Conservation (phyloP, 2,113 vertebrate genomes). For the Otus sunia region DNA sequence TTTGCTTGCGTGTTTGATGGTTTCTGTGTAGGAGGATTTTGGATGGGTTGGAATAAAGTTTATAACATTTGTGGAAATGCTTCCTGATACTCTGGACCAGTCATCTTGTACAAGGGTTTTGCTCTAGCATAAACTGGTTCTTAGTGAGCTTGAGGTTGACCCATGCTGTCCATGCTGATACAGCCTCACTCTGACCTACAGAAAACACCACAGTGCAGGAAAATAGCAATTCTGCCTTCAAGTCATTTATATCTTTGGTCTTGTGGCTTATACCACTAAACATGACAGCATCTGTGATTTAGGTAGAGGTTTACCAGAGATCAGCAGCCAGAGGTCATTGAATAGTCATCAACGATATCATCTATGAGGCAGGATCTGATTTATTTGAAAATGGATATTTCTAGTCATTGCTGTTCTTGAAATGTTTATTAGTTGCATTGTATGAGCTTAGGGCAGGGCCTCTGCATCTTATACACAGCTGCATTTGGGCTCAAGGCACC, state of each 20-base stretch:
- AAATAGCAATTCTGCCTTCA: background rate
- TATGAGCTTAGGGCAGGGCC: background rate
- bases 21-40: background rate
- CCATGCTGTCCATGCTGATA: background rate
- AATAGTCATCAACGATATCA: background rate
- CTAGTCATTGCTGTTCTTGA: background rate
- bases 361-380: background rate
- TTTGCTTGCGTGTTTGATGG: background rate
- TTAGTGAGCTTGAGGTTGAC: background rate
- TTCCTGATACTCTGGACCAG: background rate
- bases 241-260: background rate
- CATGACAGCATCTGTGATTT: background rate
- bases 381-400: background rate
- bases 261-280: background rate
- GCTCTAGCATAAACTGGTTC: background rate
- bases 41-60: background rate
- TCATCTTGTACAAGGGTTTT: background rate
- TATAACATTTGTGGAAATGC: background rate
- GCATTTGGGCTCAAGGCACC: background rate
- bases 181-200: background rate
- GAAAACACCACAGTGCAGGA: background rate
- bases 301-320: background rate
- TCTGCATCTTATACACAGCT: background rate
- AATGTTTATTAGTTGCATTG: background rate
- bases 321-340: background rate